Percentiles rank a stretch among this genome's conserved stretches.
Evolutionary conservation across 1,140 invertebrate species (phyloP).

Genomic region (Lasioglossum albipes): DNA sequence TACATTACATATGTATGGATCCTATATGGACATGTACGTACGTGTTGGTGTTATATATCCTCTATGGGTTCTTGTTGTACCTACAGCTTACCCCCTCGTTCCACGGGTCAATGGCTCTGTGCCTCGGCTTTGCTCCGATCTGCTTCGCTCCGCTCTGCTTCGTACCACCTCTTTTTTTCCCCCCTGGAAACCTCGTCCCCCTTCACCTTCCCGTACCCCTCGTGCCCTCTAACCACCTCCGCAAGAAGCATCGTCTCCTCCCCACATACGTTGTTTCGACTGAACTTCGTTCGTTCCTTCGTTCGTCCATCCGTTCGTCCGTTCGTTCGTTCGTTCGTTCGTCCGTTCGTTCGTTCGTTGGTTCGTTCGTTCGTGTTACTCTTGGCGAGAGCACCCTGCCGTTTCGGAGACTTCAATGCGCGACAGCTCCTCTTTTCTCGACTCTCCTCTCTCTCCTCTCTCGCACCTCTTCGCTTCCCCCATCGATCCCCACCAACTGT

Average conservation of each 20-base stretch:
- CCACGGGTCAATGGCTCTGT: slow-evolving; percentile 72
- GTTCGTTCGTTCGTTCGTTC: background rate
- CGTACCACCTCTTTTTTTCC: slow-evolving; percentile 23
- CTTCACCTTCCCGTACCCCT: background rate
- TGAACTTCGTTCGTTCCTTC: slow-evolving; percentile 6
- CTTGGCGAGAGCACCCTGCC: slow-evolving; percentile 54
- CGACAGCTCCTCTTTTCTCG: slow-evolving; percentile 71
- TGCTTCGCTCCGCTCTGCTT: slow-evolving; percentile 61
- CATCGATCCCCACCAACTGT: slow-evolving; percentile 54
- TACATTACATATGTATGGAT: slow-evolving; percentile 34
- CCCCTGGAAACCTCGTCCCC: slow-evolving; percentile 9
- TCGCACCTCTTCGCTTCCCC: slow-evolving; percentile 63
- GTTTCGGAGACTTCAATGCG: slow-evolving; percentile 78
- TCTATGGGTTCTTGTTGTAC: slow-evolving; percentile 43
- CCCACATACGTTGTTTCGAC: slow-evolving; percentile 39
- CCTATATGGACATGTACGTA: slow-evolving; percentile 18
- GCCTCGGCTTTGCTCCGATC: slow-evolving; percentile 53
- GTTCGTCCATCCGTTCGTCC: too few species aligned
- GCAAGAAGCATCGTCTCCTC: slow-evolving; percentile 40
- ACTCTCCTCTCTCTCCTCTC: slow-evolving; percentile 56
- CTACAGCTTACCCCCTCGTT: slow-evolving; percentile 62
- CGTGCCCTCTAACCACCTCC: background rate
- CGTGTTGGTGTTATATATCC: slow-evolving; percentile 35
- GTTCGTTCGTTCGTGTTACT: slow-evolving; percentile 64
- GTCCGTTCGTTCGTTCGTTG: slow-evolving; percentile 35